Evolutionary conservation across 1,140 invertebrate genomes (phyloP).

Genomic region (Ceratosolen fusciceps): DNA sequence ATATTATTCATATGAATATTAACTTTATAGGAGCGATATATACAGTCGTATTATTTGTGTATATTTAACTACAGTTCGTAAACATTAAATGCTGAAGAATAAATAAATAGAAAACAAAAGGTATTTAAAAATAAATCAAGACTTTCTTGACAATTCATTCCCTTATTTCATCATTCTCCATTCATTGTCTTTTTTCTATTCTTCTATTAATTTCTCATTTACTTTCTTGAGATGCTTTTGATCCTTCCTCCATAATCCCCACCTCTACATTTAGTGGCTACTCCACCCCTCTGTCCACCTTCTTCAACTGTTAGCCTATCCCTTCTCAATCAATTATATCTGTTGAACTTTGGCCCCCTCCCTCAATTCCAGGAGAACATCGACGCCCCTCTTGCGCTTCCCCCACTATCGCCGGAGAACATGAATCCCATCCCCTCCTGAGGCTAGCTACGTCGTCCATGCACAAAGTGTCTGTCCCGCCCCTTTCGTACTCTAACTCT

Average conservation of each 20-base stretch:
- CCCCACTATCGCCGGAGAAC: neutral
- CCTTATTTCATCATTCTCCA: neutral
- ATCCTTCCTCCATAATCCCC: slow-evolving; percentile 17
- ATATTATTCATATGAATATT: too few species aligned
- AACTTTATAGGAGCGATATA: too few species aligned
- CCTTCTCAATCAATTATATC: neutral
- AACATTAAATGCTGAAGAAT: too few species aligned
- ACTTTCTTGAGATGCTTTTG: slow-evolving; percentile 22
- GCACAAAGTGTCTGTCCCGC: neutral
- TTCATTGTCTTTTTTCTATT: neutral
- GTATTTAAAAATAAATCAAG: neutral
- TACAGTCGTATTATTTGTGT: too few species aligned
- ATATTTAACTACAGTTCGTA: too few species aligned
- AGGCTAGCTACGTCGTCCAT: neutral
- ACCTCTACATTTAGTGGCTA: neutral
- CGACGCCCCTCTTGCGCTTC: neutral
- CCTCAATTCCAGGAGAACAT: neutral
- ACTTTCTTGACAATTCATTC: neutral
- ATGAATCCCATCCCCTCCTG: neutral
- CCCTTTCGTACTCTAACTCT: neutral
- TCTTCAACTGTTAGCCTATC: neutral
- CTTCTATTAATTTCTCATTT: slow-evolving; percentile 21
- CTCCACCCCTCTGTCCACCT: neutral
- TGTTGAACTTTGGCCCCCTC: neutral
- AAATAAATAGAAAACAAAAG: too few species aligned